Conservation (phyloP, 1,140 invertebrate genomes). For the Drosophila sproati region DNA sequence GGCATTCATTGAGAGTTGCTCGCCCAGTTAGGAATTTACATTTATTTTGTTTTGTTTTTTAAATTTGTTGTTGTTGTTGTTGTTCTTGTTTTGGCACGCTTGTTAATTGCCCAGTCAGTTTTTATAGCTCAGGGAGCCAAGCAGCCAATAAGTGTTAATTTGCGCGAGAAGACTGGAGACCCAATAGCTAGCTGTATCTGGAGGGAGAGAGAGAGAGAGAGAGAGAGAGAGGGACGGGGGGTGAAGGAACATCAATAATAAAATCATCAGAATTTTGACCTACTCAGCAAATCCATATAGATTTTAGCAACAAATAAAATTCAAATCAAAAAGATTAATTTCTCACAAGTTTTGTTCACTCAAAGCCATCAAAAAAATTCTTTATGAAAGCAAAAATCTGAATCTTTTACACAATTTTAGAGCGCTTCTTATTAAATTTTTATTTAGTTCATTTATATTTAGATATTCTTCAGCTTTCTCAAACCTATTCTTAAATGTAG, state of each 20-base stretch:
- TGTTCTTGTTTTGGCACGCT: conserved; percentile 38
- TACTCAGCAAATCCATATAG: neutral
- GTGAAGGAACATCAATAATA: neutral
- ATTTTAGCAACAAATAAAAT: neutral
- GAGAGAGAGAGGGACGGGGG: too few species aligned
- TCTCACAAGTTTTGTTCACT: too few species aligned
- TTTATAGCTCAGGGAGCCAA: conserved; percentile 50
- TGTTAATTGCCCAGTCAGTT: conserved; percentile 71
- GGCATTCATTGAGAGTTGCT: conserved; percentile 38
- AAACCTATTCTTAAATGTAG: too few species aligned
- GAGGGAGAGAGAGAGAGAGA: too few species aligned
- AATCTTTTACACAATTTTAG: too few species aligned
- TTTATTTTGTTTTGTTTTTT: conserved; percentile 27
- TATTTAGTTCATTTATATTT: too few species aligned
- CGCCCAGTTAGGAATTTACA: conserved; percentile 43
- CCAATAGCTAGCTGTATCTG: too few species aligned
- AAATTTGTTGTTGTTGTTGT: conserved; percentile 28
- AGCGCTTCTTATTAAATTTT: too few species aligned
- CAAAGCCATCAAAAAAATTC: too few species aligned
- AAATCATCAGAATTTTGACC: neutral
- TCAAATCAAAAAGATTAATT: neutral
- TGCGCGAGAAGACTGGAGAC: conserved; percentile 8
- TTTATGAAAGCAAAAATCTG: too few species aligned
- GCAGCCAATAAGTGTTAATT: conserved; percentile 60
- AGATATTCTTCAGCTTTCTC: too few species aligned